Base-by-base conservation (phyloP, 2,113 vertebrate species). In the Heterochromis multidens region DNA sequence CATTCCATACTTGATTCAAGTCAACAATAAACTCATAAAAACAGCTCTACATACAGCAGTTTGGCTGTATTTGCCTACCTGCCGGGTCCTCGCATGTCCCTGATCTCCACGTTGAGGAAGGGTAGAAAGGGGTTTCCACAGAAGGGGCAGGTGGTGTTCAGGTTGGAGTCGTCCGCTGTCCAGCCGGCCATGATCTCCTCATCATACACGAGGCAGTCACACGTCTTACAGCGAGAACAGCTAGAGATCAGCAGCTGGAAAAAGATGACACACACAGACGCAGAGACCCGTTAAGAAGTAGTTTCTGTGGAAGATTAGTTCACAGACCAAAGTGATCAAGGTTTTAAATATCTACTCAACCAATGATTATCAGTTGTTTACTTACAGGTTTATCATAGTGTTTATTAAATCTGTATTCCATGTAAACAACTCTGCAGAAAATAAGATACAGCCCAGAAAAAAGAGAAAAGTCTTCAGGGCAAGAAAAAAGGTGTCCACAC, bases 141-240 rank as follows among this genome's bases (percentile, higher is more conserved):
- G 94, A 99, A 99, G 0, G 98, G 99, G 84, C 99, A 99, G 0
- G 97, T 98, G 77, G 97, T 99, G 74, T 99, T 99, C 91, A 99
- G 97, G 86, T 99, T 99, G 23, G 99, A 99, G 87, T 99, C 98
- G 58, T 99, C 99, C 2, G 99, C 99, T 12, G 97, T 99, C 99
- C 99, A 99, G 63, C 99, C 99, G 5, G 98, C 98, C 98, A 99
- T 99, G 94, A 99, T 99, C 92, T 99, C 98, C 91, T 99, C 99
- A 29, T 99, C 99, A 0, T 99, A 99, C 54, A 99, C 99, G 67
- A 99, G 96, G 70, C 97, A 98, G 81, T 99, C 97, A 61, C 99
- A 99, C 0, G 99, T 99, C 87, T 97, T 97, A 91, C 99, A 99
- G 10, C 97, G 97, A 2, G 99, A 99, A 43, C 99, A 99, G 94